These are phyloP conservation scores for Galerucella calmariensis DNA, from an alignment of 2,888 invertebrate species.

Conservation along the genomic window DNA sequence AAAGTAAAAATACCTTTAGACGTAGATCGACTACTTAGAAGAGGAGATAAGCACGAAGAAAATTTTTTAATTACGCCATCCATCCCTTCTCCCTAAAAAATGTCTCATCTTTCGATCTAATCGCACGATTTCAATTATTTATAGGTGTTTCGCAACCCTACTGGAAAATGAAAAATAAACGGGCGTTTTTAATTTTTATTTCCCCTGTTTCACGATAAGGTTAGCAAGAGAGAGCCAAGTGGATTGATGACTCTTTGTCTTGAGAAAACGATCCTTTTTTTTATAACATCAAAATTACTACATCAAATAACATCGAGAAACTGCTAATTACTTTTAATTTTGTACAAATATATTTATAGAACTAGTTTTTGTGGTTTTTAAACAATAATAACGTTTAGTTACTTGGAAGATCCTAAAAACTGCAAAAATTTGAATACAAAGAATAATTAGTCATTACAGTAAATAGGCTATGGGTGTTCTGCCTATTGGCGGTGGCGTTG, in stretches of 20 bases:
- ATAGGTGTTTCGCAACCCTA: slow-evolving; percentile 60
- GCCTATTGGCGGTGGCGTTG: no score
- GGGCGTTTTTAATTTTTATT: slow-evolving; percentile 57
- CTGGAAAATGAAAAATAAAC: slow-evolving; percentile 60
- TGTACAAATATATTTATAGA: not conserved
- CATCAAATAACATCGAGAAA: not conserved
- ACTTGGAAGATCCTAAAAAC: no score
- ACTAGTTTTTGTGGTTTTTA: not conserved
- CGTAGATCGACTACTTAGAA: slow-evolving; percentile 1
- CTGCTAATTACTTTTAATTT: not conserved
- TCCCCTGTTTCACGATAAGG: slow-evolving; percentile 37
- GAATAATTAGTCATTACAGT: no score
- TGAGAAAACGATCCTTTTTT: slow-evolving; percentile 8
- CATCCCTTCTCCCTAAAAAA: slow-evolving; percentile 50
- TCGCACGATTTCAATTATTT: slow-evolving; percentile 63
- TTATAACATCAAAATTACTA: slow-evolving; percentile 1
- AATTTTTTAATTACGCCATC: slow-evolving; percentile 53
- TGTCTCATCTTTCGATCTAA: slow-evolving; percentile 58
- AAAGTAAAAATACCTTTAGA: not conserved
- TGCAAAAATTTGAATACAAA: no score
- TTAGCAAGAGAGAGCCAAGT: slow-evolving; percentile 22
- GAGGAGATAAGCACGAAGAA: slow-evolving; percentile 49
- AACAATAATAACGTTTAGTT: no score
- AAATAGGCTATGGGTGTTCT: no score
- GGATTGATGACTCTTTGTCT: slow-evolving; percentile 23